Evolutionary conservation across 1,140 invertebrate genomes (phyloP), one percentile per base, ranked within the genome.

Genomic region (Drosophila eugracilis): DNA sequence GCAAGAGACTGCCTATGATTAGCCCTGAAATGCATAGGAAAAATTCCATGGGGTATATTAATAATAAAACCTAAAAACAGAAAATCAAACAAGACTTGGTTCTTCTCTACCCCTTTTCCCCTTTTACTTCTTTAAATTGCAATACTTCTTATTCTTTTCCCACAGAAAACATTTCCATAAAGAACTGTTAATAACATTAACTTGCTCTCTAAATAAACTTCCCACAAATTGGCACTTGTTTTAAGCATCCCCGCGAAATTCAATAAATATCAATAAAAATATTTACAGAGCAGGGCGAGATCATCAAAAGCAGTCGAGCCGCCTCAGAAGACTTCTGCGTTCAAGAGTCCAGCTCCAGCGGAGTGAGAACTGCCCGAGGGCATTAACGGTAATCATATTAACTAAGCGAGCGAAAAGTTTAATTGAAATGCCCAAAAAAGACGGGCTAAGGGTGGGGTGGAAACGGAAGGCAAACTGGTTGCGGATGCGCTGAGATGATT

Each of bases 211-310:
- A 69, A 74, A 63, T 69, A 63, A 78, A 79, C 30, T 58, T 6
- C 36, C 36, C 37, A 39, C 69, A 74, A 74, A 69, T 63, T 67
- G 49, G 45, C 67, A 71, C 80, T 78, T 75, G 55, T 55, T 57
- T 71, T 36, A 74, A 63, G 62, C 47, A 39, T 22, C 49, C 34
- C 44, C 32, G 15, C 44, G 47, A 73, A 75, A 81, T 86, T 86
- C 81, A 86, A 86, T 86, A 75, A 86, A 85, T 85, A 85, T 86
- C 63, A 78, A 78, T 78, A 76, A 73, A 78, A 48, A 58, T 77
- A 73, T 74, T 76, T 60, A 73, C 66, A 69, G 34, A 54, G 47
- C 60, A 24, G 12, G 39, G 66, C 22, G 32, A 81, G 72, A 50
- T 42, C 81, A 58, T 77, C 81, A 85, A 86, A 79, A 88, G 67